Conservation (phyloP, 1,140 invertebrate genomes). For the Nymphalis io region DNA sequence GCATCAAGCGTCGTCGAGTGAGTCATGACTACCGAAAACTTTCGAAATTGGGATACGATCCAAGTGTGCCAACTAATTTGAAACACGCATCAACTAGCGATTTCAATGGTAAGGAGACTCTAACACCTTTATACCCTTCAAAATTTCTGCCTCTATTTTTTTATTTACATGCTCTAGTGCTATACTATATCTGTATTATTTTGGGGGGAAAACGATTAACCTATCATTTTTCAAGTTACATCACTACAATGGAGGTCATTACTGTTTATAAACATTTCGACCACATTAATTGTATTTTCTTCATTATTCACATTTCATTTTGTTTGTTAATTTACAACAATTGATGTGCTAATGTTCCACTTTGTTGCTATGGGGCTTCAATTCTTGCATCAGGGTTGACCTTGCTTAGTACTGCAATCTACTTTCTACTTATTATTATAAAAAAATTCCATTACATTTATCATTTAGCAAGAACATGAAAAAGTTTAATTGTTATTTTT, state of each 20-base stretch:
- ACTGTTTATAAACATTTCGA: constrained; percentile 75
- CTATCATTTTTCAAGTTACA: constrained; percentile 71
- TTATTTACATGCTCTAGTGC: constrained; percentile 13
- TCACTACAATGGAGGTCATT: constrained; percentile 73
- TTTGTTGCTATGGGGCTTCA: constrained; percentile 18
- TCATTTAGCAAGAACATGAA: neutral
- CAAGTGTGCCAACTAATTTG: constrained; percentile 71
- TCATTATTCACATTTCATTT: neutral
- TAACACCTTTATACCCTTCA: constrained; percentile 34
- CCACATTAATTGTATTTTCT: constrained; percentile 36
- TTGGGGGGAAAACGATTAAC: constrained; percentile 78
- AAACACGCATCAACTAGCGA: constrained; percentile 59
- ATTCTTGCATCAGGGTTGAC: constrained; percentile 51
- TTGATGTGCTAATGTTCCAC: neutral
- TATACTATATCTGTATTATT: constrained; percentile 42
- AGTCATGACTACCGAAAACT: constrained; percentile 74
- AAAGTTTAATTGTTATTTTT: neutral
- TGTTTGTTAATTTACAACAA: neutral
- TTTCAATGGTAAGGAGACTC: constrained; percentile 65
- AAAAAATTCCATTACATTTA: constrained; percentile 14
- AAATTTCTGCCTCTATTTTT: constrained; percentile 19
- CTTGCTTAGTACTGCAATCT: constrained; percentile 46
- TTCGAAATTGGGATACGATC: constrained; percentile 71
- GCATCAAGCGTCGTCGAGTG: constrained; percentile 70
- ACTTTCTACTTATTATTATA: constrained; percentile 52